A percentile compares a stretch with the other conserved stretches of the same genome.
phyloP scores from a whole-genome alignment of 2,888 invertebrate genomes.

The Tetanocera ferruginea region DNA sequence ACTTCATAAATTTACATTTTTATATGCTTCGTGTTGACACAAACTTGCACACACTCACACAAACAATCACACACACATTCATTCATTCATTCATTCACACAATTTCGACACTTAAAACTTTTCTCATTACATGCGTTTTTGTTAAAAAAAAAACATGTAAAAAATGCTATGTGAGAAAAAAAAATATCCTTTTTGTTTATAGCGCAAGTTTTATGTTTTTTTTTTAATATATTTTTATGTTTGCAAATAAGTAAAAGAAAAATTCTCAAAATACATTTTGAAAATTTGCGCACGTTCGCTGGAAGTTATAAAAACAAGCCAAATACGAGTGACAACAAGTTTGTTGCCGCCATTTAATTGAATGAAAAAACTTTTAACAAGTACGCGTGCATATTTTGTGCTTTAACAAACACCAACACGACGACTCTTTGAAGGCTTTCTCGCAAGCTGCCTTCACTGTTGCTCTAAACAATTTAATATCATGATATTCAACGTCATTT shows the following conservation, averaged over 20 bases:
- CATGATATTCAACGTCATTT: no score
- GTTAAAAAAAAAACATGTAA: neutral
- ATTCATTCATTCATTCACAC: neutral
- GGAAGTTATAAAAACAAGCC: slow-evolving; percentile 13
- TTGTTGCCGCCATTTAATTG: neutral
- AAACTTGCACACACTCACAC: neutral
- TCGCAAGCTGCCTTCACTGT: no score
- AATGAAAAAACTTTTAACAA: neutral
- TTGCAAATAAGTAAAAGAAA: neutral
- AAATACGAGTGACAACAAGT: neutral
- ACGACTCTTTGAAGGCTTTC: no score
- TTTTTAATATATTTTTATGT: no score
- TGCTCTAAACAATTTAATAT: no score
- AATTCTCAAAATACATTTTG: neutral
- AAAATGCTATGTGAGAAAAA: no score
- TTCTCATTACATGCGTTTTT: neutral
- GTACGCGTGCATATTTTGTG: no score
- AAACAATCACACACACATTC: neutral
- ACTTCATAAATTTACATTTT: neutral
- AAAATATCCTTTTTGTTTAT: slow-evolving; percentile 13
- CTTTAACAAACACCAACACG: no score
- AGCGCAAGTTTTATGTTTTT: slow-evolving; percentile 11
- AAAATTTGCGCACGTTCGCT: slow-evolving; percentile 17
- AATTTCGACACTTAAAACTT: neutral
- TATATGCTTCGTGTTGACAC: neutral